Percentiles rank a stretch among this genome's conserved stretches.
Conservation (phyloP, 2,113 vertebrate species). For the Coptodon bakossiorum region DNA sequence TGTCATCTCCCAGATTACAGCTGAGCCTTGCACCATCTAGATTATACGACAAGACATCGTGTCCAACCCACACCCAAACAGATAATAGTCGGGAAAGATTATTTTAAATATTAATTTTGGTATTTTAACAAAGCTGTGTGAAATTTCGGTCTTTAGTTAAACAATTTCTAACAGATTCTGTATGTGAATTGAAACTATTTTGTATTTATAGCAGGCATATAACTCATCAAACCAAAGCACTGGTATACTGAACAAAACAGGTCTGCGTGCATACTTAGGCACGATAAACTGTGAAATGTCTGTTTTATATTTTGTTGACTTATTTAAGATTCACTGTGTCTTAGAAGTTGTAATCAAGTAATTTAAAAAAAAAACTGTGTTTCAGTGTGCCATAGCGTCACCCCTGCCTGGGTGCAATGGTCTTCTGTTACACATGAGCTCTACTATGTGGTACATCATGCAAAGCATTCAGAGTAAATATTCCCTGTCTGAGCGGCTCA, state of each 20-base stretch:
- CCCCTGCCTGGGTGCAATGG: constrained; percentile 72
- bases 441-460: constrained; percentile 89
- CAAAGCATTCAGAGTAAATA: constrained; percentile 96
- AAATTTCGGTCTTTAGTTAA: not conserved
- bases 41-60: not conserved
- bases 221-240: not conserved
- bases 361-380: not conserved
- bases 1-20: not conserved
- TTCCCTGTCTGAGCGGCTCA: constrained; percentile 91
- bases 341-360: not conserved
- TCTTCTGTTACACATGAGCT: constrained; percentile 76
- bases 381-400: constrained; percentile 38
- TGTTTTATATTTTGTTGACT: not conserved
- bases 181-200: not conserved
- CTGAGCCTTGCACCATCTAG: not conserved
- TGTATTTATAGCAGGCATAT: not conserved
- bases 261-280: accelerated
- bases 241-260: not conserved
- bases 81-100: not conserved
- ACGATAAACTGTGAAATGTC: not conserved
- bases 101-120: not conserved
- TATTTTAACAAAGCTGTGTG: not conserved
- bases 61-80: not conserved
- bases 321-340: not conserved
- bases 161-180: not conserved